Evolutionary conservation across 1,140 invertebrate species (phyloP).

Genomic region (Adelges cooleyi): DNA sequence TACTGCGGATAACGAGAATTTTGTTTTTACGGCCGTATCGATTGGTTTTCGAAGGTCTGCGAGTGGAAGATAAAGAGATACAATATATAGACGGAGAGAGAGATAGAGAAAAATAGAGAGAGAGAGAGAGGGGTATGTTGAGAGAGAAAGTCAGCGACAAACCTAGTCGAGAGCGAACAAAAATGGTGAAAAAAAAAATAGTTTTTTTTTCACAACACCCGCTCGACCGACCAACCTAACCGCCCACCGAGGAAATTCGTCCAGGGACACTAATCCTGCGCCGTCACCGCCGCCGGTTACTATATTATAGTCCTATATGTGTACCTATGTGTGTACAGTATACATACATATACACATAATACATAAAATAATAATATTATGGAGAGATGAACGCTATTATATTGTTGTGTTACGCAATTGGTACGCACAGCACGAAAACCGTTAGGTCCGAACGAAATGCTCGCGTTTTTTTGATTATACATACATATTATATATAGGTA

Average conservation of each 20-base stretch:
- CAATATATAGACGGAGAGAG: too few species aligned
- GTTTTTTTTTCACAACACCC: background rate
- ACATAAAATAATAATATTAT: too few species aligned
- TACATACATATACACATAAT: too few species aligned
- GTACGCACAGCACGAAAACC: slow-evolving; percentile 26
- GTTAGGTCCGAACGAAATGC: slow-evolving; percentile 23
- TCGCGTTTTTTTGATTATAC: slow-evolving; percentile 22
- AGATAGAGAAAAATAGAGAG: too few species aligned
- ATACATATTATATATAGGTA: too few species aligned
- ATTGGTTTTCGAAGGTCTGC: too few species aligned
- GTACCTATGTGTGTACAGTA: background rate
- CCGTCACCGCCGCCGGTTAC: background rate
- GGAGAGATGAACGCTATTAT: background rate
- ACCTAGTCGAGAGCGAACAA: too few species aligned
- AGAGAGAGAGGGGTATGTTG: too few species aligned
- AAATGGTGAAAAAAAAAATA: background rate
- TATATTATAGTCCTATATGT: background rate
- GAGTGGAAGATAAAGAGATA: too few species aligned
- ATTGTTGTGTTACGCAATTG: slow-evolving; percentile 19
- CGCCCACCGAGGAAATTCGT: background rate
- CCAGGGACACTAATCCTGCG: slow-evolving; percentile 5
- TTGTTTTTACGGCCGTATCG: too few species aligned
- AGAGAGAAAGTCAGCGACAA: background rate
- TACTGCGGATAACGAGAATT: too few species aligned
- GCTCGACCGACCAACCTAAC: background rate